phyloP scores from a whole-genome alignment of 2,113 vertebrate genomes.

The Ivindomyrus marchei region DNA sequence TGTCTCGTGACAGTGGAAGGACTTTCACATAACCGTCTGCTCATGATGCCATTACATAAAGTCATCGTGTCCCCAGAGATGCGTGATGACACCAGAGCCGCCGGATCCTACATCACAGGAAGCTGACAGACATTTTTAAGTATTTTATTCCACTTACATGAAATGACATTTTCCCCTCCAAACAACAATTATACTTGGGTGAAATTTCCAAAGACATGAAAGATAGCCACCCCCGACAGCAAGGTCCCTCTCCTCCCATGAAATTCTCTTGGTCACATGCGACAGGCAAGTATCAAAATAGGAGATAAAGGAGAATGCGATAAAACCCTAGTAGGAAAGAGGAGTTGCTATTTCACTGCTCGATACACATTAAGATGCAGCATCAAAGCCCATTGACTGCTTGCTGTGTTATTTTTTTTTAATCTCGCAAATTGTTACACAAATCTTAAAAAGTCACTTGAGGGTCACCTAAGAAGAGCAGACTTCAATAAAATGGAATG shows the following conservation, averaged over 20 bases:
- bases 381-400: conserved; percentile 49
- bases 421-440: conserved; percentile 41
- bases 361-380: conserved; percentile 58
- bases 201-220: conserved; percentile 51
- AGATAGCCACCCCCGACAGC: conserved; percentile 49
- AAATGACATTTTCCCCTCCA: conserved; percentile 59
- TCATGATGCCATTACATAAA: background rate
- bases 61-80: background rate
- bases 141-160: conserved; percentile 66
- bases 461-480: conserved; percentile 37
- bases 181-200: conserved; percentile 53
- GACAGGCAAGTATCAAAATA: conserved; percentile 55
- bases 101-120: background rate
- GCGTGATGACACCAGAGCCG: background rate
- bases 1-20: background rate
- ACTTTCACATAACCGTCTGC: background rate
- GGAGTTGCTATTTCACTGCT: conserved; percentile 52
- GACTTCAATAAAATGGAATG: conserved; percentile 51
- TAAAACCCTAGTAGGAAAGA: conserved; percentile 51
- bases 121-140: conserved; percentile 16
- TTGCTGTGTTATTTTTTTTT: conserved; percentile 48
- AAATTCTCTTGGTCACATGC: conserved; percentile 57
- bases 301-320: conserved; percentile 38
- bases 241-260: conserved; percentile 42
- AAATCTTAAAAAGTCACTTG: conserved; percentile 32